Percentiles rank a stretch among this genome's conserved stretches.
Conservation (phyloP, 2,113 vertebrate genomes). For the Aptenodytes patagonicus region DNA sequence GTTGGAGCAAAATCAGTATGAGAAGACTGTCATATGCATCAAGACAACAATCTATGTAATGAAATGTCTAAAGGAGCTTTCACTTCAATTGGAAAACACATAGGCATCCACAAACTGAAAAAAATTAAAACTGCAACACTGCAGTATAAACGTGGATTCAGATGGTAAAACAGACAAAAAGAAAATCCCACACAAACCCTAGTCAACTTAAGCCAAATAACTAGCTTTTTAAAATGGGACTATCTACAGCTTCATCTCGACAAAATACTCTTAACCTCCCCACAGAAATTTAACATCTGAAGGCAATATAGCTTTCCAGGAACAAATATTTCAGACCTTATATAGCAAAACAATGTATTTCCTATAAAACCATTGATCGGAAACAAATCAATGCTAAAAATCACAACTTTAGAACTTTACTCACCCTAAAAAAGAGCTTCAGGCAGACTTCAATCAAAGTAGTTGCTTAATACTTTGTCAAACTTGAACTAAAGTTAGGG, state of each 20-base stretch:
- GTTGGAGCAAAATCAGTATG: background rate
- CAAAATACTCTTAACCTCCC: background rate
- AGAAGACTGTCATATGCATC: background rate
- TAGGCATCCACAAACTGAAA: background rate
- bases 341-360: background rate
- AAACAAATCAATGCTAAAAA: background rate
- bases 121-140: background rate
- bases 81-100: background rate
- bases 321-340: background rate
- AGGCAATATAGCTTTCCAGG: background rate
- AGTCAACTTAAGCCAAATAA: background rate
- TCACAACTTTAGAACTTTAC: background rate
- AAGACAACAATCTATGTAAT: background rate
- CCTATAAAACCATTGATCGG: background rate
- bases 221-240: background rate
- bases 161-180: background rate
- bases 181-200: background rate
- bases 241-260: background rate
- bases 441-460: background rate
- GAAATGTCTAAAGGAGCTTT: background rate
- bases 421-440: background rate
- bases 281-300: background rate
- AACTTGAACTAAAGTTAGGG: background rate
- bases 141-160: background rate
- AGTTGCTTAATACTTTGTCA: background rate